Conservation (phyloP, 2,888 invertebrate genomes). For the Itoplectis maculator region DNA sequence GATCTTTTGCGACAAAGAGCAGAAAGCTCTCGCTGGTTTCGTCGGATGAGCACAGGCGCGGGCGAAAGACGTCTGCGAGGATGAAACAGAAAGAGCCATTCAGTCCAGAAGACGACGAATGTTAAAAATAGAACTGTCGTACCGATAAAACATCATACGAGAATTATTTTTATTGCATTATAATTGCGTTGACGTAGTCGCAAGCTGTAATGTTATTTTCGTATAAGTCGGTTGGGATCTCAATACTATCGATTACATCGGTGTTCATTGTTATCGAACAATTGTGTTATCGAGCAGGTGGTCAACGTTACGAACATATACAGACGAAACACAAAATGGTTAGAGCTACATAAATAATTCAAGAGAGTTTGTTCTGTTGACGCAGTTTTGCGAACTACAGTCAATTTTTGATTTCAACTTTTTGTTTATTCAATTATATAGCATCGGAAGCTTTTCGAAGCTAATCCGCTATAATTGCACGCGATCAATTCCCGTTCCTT, state of each 20-base stretch:
- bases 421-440: neutral
- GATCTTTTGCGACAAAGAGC: constrained; percentile 66
- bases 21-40: constrained; percentile 40
- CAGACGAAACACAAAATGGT: too few species aligned
- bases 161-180: neutral
- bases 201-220: neutral
- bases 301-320: too few species aligned
- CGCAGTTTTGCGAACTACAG: too few species aligned
- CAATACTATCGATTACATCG: too few species aligned
- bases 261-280: too few species aligned
- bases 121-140: neutral
- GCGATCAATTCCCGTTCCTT: neutral
- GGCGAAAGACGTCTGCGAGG: constrained; percentile 13
- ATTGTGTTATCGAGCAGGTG: too few species aligned
- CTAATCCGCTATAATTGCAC: neutral
- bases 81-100: constrained; percentile 16
- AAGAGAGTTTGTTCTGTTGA: too few species aligned
- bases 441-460: neutral
- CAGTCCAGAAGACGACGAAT: neutral
- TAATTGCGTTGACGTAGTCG: neutral
- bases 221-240: too few species aligned
- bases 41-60: constrained; percentile 31
- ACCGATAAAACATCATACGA: neutral
- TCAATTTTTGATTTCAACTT: neutral
- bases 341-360: too few species aligned